Base-by-base conservation (phyloP, 1,140 invertebrate species). In the Ganaspis sp. region DNA sequence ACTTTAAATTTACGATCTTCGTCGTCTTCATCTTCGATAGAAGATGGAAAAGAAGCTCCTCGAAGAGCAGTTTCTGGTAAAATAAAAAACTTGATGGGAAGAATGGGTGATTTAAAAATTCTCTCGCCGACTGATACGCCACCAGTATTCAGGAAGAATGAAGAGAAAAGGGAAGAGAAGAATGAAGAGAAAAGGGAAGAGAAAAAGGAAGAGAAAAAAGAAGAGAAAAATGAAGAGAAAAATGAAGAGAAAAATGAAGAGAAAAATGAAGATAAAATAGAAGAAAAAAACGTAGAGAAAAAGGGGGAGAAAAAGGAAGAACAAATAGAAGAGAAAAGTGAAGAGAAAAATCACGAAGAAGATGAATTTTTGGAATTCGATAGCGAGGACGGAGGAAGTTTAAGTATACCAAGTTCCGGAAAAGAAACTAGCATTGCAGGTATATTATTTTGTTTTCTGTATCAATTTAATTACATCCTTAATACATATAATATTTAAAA, bases 21-120 rank as follows among this genome's bases (percentile, higher is more conserved):
- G 17, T 19, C 37, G 17, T 19, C 37, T 0, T 8, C 64, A 19
- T 11, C 0, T 1, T 9, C 34, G 0, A 9, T 17, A 0, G 29
- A 86, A 15, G 81, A 80, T 26, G 72, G 73, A 17, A 70, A 9
- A 12, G 45, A 72, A 70, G 37, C 76, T 0, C 81, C 81, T 26
- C 82, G 83, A 37, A 70, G 80, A 1, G 78, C 72, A 3, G 88
- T 91, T 11, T 91, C 90, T 0, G 86, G 84, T 0, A 91, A 91
- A 76, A 91, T 91, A 21, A 86, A 87, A 37, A 85, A 89, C 73
- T 54, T 91, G 6, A 87, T 89, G 86, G 89, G 87, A 0, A 89
- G 88, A 74, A 88, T 91, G 86, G 84, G 87, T 0, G 88, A 89
- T 64, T 78, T 91, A 64, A 91, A 90, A 34, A 89, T 91, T 26